These are phyloP conservation scores for Ornithorhynchus anatinus DNA, from an alignment of 2,113 vertebrate species.

Conservation along the genomic window DNA sequence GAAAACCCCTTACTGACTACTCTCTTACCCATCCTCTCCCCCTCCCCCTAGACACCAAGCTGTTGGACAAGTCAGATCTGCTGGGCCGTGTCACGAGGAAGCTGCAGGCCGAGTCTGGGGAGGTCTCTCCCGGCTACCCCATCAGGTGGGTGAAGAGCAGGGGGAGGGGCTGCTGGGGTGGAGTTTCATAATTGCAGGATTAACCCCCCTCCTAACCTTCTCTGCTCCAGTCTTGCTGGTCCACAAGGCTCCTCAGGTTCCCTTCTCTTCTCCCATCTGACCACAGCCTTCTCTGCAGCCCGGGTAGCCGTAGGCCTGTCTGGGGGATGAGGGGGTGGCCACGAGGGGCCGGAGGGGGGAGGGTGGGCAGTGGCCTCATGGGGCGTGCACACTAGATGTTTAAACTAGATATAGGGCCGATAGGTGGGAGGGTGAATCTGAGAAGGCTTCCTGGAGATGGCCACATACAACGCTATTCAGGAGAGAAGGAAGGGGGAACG, in stretches of 20 bases:
- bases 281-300: too few relatives aligned
- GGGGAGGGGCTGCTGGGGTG: too few relatives aligned
- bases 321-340: background rate
- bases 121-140: background rate
- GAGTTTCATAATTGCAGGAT: too few relatives aligned
- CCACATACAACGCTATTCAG: background rate
- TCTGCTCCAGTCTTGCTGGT: too few relatives aligned
- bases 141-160: background rate
- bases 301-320: constrained; percentile 30
- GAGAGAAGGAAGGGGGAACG: background rate
- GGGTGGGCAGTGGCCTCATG: background rate
- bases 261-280: too few relatives aligned
- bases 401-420: background rate
- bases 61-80: constrained; percentile 54
- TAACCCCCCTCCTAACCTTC: too few relatives aligned
- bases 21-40: background rate
- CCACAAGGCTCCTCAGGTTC: too few relatives aligned
- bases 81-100: constrained; percentile 45
- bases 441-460: background rate
- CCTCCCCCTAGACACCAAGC: constrained; percentile 34
- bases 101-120: constrained; percentile 7
- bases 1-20: too few relatives aligned
- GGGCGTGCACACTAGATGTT: background rate
- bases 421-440: background rate
- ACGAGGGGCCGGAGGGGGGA: background rate